Conservation (phyloP, 2,797 vertebrate species). For the Lagocephalus sceleratus region DNA sequence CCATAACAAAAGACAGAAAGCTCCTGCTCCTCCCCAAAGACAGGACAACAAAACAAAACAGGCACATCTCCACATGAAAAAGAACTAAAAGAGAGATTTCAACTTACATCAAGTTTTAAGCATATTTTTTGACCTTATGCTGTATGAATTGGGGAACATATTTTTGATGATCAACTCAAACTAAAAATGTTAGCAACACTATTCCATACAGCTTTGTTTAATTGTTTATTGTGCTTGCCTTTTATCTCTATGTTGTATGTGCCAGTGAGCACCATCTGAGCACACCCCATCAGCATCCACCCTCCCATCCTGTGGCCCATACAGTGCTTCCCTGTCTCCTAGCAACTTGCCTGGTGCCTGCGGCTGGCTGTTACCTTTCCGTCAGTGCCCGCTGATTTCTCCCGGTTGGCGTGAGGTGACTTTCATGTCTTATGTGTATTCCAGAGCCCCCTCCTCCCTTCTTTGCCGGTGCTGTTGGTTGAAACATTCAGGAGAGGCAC, state of each 20-base stretch:
- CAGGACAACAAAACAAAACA: too few species aligned
- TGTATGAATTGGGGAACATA: not conserved
- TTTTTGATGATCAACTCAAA: constrained; percentile 3
- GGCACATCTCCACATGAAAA: too few species aligned
- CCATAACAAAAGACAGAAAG: too few species aligned
- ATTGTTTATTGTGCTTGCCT: constrained; percentile 11
- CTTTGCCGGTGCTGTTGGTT: constrained; percentile 53
- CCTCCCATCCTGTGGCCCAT: constrained; percentile 44
- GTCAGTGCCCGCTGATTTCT: constrained; percentile 63
- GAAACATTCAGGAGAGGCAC: constrained; percentile 58
- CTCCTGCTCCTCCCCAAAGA: too few species aligned
- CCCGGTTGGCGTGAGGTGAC: constrained; percentile 65
- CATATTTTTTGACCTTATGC: too few species aligned
- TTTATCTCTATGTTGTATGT: constrained; percentile 41
- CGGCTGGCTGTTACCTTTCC: constrained; percentile 70
- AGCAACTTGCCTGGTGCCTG: constrained; percentile 67
- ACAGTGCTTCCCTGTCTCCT: constrained; percentile 65
- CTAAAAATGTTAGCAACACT: not conserved
- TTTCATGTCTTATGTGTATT: constrained; percentile 71
- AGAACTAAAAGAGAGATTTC: too few species aligned
- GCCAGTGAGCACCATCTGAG: constrained; percentile 55
- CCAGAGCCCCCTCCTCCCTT: constrained; percentile 43
- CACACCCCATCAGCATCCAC: constrained; percentile 26
- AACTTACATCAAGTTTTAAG: too few species aligned
- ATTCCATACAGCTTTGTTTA: constrained; percentile 5